Base-by-base conservation (phyloP, 92 coral and sea anemone species). In the Zoanthus sociatus region DNA sequence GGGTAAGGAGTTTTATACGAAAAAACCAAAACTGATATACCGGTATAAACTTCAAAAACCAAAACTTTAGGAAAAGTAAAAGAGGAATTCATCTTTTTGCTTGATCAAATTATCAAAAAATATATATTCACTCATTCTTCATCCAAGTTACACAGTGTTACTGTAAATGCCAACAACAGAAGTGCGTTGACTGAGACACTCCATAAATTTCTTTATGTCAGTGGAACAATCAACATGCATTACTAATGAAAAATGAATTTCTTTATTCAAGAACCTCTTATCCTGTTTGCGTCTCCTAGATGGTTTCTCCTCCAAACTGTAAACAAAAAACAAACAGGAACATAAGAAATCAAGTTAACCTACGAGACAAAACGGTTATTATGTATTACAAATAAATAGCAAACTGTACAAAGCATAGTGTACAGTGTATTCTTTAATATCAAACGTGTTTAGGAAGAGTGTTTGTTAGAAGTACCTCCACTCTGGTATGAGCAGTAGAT, bases 261-360 rank as follows among this genome's bases (percentile, higher is more conserved):
- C 58, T 60, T 78, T 50, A 60, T 78, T 20, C 58, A 64, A 60
- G 37, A 47, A 78, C 63, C 71, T 46, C 54, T 14, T 58, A 17
- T 78, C 83, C 30, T 78, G 20, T 45, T 33, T 78, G 4, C 32
- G 61, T 32, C 72, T 58, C 3, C 72, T 58, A 4, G 83, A 78
- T 45, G 51, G 9, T 48, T 55, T 56, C 20, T 78, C 83, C 53
- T 78, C 83, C 33, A 51, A 60, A 42, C 83, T 78, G 83, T 47
- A 78, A 31, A 45, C n/a, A 56, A 78, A 17, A 10, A 51, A 21
- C 51, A 9, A 37, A 37, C 42, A 37, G 42, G 42, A 50, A 50
- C 12, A 50, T 50, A 50, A 50, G 55, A 50, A 37, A 37, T 37
- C 42, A 37, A 37, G 42, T 37, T 37, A 37, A 37, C 4, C 42